Base-by-base conservation (phyloP, 2,113 vertebrate species). In the Penelope pileata region DNA sequence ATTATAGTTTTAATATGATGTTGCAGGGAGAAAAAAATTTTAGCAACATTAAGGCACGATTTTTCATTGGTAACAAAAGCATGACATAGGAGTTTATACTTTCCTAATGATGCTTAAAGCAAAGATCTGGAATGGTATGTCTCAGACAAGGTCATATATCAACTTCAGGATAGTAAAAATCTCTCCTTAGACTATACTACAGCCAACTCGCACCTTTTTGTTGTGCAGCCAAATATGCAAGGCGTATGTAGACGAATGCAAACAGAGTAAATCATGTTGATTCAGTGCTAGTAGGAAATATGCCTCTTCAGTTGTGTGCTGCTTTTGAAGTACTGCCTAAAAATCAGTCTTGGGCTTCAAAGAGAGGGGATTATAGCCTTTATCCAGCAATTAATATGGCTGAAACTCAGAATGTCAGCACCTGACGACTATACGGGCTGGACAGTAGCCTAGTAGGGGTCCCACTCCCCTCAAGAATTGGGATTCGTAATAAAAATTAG, bases 341-440 rank as follows among this genome's bases (percentile, higher is more conserved):
- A 99, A 99, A 98, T 98, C 98, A 98, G 98, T 97, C 98, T 97
- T 96, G 96, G 90, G 97, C 98, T 99, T 99, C 98, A 99, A 99
- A 99, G 99, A 98, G 97, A 97, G 94, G 96, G 98, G 99, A 99
- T 99, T 99, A 99, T 98, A 98, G 97, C 97, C 98, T 98, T 98
- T 98, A 99, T 99, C 98, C 98, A 98, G 98, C 98, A 99, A 99
- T 99, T 99, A 99, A 99, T 99, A 99, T 99, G 98, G 98, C 98
- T 98, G 98, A 98, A 98, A 98, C 98, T 98, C 97, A 98, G 98
- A 98, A 98, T 97, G 98, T 98, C 98, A 98, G 98, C 98, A 98
- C 98, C 98, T 98, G 98, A 98, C 97, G 97, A 98, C 97, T 95
- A 98, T 98, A 96, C 98, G 97, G 97, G 97, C 98, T 95, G 92